Base-by-base conservation (phyloP, 2,888 invertebrate genomes). In the Ormyrus thymus region DNA sequence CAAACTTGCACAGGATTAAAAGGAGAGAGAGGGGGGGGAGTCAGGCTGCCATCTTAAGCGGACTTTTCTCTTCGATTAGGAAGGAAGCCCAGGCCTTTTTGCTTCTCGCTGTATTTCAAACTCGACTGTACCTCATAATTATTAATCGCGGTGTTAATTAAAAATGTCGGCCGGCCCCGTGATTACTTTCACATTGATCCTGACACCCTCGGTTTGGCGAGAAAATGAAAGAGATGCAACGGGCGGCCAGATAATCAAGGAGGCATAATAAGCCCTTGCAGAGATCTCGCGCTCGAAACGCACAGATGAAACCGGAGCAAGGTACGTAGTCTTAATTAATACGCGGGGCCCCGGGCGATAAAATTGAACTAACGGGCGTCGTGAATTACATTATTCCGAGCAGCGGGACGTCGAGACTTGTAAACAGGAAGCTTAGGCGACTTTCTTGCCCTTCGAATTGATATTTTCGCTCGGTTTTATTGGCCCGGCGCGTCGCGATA, bases 341-440 rank as follows among this genome's bases (percentile, higher is more conserved):
- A 64, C 66, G 15, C 45, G 13, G 13, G 10, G 43, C 64, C 46
- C 48, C 29, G 13, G 50, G 46, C 15, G 55, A 64, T 46, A 15
- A 59, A 76, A 65, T 74, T 72, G 59, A 11, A 51, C 68, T 58
- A 73, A 79, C 76, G 73, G 45, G 61, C 68, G 78, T 78, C 76
- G 61, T 80, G 77, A 80, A 80, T 80, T 77, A 80, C 74, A 76
- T 80, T 74, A 75, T 65, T 75, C 48, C 48, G 29, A 3, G 13
- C 62, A 58, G 64, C 46, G 43, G 56, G 56, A 6, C 9, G 15
- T 29, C 29, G 53, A 53, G 29, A 2, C 29, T 29, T 29, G 29
- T 29, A 29, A 29, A 29, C 29, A 29, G 53, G 29, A 51, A 65
- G 65, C 8, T n/a, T n/a, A n/a, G 29, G 29, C 29, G 29, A 1